These are phyloP conservation scores for Mesocricetus auratus DNA, from an alignment of 2,113 vertebrate species.

Conservation along the genomic window DNA sequence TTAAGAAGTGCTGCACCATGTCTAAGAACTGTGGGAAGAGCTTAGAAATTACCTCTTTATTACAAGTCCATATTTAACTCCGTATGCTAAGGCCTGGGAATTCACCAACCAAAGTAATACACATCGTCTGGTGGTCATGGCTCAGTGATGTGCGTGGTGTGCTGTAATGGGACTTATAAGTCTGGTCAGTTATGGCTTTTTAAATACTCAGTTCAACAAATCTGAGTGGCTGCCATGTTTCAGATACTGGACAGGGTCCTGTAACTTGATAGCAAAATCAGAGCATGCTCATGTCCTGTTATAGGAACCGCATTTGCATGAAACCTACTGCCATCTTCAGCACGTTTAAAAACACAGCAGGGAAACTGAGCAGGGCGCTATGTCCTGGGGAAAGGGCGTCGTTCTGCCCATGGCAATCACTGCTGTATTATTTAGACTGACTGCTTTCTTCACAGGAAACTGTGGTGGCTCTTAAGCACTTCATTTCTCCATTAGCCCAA, in stretches of 20 bases:
- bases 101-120: not conserved
- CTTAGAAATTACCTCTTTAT: slow-evolving; percentile 25
- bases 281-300: not conserved
- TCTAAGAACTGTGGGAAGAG: not conserved
- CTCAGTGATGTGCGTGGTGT: not conserved
- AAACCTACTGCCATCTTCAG: not conserved
- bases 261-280: not conserved
- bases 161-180: not conserved
- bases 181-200: not conserved
- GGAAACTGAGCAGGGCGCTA: not conserved
- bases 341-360: not conserved
- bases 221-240: not conserved
- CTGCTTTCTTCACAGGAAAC: not conserved
- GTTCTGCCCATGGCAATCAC: not conserved
- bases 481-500: not conserved
- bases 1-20: not conserved
- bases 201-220: not conserved
- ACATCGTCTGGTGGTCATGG: not conserved
- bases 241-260: not conserved
- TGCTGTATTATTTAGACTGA: not conserved
- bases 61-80: not conserved
- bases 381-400: not conserved
- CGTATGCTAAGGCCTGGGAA: not conserved
- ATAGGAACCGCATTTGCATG: not conserved
- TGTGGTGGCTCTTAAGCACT: slow-evolving; percentile 4